Percentiles rank a stretch among this genome's conserved stretches.
phyloP scores from a whole-genome alignment of 30 jellyfish, hydroid and myxozoan genomes.

The Euphysa ruthae region DNA sequence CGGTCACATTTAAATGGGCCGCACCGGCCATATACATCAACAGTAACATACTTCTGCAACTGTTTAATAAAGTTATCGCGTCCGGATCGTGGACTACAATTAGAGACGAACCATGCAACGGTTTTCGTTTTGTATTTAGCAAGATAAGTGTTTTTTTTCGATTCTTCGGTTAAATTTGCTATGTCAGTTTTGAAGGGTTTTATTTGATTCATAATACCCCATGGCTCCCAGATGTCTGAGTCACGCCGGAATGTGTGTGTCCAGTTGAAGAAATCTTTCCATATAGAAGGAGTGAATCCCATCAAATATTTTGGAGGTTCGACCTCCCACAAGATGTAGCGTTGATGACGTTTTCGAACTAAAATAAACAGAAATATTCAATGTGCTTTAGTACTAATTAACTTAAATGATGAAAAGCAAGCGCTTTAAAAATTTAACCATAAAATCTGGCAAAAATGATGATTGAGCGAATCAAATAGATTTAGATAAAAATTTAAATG shows the following conservation, averaged over 20 bases:
- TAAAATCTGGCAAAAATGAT: too few species aligned
- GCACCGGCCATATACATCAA: slow-evolving; percentile 34
- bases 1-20: background rate
- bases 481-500: too few species aligned
- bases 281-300: slow-evolving; percentile 6
- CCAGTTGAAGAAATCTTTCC: slow-evolving; percentile 16
- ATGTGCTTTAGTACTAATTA: too few species aligned
- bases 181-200: background rate
- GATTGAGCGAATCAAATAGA: too few species aligned
- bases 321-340: slow-evolving; percentile 19
- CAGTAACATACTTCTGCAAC: slow-evolving; percentile 13
- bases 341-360: slow-evolving; percentile 15
- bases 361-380: too few species aligned
- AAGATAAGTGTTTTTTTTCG: background rate
- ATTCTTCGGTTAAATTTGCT: background rate
- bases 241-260: slow-evolving; percentile 8
- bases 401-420: too few species aligned
- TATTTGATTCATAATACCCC: slow-evolving; percentile 5
- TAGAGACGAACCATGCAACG: slow-evolving; percentile 32
- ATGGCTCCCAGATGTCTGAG: slow-evolving; percentile 16
- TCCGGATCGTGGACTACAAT: slow-evolving; percentile 15
- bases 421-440: too few species aligned
- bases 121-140: slow-evolving; percentile 13
- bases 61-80: slow-evolving; percentile 13
- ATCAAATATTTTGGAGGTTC: slow-evolving; percentile 2